Percentiles rank a stretch among this genome's conserved stretches.
phyloP scores from a whole-genome alignment of 2,113 vertebrate species.

The Meleagris gallopavo region DNA sequence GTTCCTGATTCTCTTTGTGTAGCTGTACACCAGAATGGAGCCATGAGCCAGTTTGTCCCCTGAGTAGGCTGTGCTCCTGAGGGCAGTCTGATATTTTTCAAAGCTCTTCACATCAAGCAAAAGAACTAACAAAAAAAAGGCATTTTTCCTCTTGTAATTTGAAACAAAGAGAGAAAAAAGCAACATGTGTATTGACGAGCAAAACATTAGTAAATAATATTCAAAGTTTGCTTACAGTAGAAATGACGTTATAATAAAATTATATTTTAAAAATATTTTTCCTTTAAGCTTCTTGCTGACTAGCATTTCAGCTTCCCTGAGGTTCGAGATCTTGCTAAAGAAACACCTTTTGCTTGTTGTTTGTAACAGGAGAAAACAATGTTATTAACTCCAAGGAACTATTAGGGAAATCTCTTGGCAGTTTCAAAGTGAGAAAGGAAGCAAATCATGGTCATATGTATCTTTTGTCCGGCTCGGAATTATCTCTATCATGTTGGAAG shows the following conservation, averaged over 20 bases:
- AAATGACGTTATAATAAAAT: not conserved
- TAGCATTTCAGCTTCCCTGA: constrained; percentile 42
- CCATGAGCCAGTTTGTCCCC: not conserved
- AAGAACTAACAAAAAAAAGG: not conserved
- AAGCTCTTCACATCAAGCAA: not conserved
- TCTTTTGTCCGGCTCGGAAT: constrained; percentile 69
- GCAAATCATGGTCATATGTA: constrained; percentile 54
- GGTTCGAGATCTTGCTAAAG: constrained; percentile 11
- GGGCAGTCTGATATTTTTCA: not conserved
- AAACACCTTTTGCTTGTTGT: constrained; percentile 31
- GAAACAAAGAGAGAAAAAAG: not conserved
- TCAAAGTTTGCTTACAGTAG: not conserved
- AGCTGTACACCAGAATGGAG: constrained; percentile 1
- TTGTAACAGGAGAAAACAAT: constrained; percentile 32
- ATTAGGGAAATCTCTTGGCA: constrained; percentile 72
- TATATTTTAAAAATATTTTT: not conserved
- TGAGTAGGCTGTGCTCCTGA: not conserved
- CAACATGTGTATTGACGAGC: not conserved
- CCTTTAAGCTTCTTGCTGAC: constrained; percentile 61
- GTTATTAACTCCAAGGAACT: constrained; percentile 54
- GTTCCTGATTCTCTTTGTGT: not conserved
- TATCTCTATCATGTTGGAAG: constrained; percentile 76
- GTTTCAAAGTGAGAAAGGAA: constrained; percentile 74
- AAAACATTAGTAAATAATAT: not conserved
- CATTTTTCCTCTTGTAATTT: not conserved